A percentile compares a stretch with the other conserved stretches of the same genome.
Conservation (phyloP, 2,113 vertebrate species). For the Antidorcas marsupialis region DNA sequence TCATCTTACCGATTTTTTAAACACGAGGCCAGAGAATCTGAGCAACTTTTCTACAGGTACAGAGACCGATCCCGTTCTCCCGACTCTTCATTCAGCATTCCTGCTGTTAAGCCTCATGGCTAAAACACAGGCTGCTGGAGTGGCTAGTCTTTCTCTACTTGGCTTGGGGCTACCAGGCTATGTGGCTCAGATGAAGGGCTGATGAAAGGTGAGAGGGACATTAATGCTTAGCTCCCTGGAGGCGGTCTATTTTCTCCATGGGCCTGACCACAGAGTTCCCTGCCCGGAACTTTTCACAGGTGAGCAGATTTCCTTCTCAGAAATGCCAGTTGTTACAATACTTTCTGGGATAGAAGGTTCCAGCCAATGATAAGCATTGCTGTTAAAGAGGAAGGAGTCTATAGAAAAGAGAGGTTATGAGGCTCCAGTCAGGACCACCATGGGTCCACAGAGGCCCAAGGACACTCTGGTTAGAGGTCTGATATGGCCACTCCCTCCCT, state of each 20-base stretch:
- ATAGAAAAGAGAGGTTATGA: fast-evolving
- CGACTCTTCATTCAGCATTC: background rate
- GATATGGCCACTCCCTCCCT: fast-evolving
- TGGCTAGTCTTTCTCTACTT: background rate
- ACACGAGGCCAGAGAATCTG: background rate
- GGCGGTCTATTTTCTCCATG: background rate
- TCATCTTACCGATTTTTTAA: background rate
- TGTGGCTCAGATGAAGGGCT: background rate
- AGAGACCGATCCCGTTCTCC: background rate
- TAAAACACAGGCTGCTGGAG: background rate
- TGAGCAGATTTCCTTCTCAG: background rate
- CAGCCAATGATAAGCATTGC: background rate
- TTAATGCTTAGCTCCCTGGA: background rate
- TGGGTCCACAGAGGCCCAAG: background rate
- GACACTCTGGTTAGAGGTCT: background rate
- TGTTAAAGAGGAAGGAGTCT: background rate
- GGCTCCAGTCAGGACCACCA: background rate
- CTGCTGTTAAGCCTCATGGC: background rate
- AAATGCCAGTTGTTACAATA: background rate
- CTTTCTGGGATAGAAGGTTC: background rate
- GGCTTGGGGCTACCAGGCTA: background rate
- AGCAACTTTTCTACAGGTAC: background rate
- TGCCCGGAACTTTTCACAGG: background rate
- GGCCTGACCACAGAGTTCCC: background rate
- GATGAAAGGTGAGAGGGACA: background rate